phyloP scores from a whole-genome alignment of 2,113 vertebrate species.

The Ardeotis arabs region DNA sequence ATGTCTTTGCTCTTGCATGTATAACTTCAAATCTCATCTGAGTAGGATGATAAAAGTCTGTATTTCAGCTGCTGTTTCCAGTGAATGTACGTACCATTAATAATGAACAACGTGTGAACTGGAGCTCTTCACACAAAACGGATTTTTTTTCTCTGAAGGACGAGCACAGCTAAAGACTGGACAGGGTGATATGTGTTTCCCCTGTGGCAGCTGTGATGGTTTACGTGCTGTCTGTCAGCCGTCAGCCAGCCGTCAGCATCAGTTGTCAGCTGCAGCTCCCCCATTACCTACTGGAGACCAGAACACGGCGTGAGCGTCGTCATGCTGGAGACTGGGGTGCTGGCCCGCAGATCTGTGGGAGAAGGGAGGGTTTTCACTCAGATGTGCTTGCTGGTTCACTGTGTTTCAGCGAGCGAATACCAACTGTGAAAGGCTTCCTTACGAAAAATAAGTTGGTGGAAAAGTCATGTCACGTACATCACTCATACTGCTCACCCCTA shows the following conservation, averaged over 20 bases:
- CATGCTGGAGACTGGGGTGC: neutral
- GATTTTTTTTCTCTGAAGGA: neutral
- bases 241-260: neutral
- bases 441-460: neutral
- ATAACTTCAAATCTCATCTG: neutral
- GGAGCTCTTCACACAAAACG: rapidly evolving
- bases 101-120: neutral
- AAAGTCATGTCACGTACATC: neutral
- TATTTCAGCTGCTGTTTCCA: neutral
- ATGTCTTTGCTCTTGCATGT: neutral
- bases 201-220: neutral
- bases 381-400: neutral
- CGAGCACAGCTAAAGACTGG: neutral
- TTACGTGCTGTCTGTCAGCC: neutral
- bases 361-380: neutral
- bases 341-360: neutral
- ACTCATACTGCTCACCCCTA: neutral
- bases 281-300: neutral
- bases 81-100: neutral
- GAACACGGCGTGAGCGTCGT: neutral
- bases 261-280: neutral
- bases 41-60: neutral
- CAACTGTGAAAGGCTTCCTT: neutral
- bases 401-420: neutral
- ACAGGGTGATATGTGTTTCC: neutral